Evolutionary conservation across 1,140 invertebrate genomes (phyloP), one percentile per base, ranked within the genome.

Genomic region (Colletes gigas): DNA sequence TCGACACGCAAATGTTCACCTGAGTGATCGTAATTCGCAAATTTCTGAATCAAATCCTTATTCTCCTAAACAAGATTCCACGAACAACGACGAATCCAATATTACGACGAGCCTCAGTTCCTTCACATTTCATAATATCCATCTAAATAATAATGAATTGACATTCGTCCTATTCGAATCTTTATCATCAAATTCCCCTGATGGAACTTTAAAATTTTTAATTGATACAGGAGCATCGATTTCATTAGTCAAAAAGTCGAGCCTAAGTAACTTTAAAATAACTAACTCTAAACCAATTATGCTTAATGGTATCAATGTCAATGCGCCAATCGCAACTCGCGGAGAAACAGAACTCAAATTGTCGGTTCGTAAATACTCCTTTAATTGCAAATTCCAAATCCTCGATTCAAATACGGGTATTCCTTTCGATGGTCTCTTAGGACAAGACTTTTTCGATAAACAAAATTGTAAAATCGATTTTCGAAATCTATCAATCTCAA

Each of bases 381-480:
- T 62, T 62, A 39, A 62, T 39, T 39, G 60, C 12, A 62, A 62
- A 62, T 62, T 62, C 21, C 60, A 81, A 57, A 67, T 41, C 7
- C 82, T 90, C 15, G 89, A 94, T 80, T 94, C 94, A 93, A 93
- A 94, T 70, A 68, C 89, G 67, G 92, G 89, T 14, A 80, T 94
- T 0, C 89, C 60, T 39, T 62, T 62, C 4, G 60, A 62, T 62
- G 60, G 60, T 62, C 60, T 62, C 14, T 62, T 62, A 62, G 60
- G 60, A 30, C 60, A 62, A 39, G 30, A 62, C 60, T 62, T 62
- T 62, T 62, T 62, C 14, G 60, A 62, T 12, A 5, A 21, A 14
- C 60, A 62, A 62, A 62, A 39, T 62, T 62, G 60, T 21, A 62
- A 62, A 62, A 62, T 62, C 12, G 60, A 62, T 10, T 62, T 39